A percentile compares a stretch with the other conserved stretches of the same genome.
Evolutionary conservation across 2,113 vertebrate genomes (phyloP).

Genomic region (Albula glossodonta): DNA sequence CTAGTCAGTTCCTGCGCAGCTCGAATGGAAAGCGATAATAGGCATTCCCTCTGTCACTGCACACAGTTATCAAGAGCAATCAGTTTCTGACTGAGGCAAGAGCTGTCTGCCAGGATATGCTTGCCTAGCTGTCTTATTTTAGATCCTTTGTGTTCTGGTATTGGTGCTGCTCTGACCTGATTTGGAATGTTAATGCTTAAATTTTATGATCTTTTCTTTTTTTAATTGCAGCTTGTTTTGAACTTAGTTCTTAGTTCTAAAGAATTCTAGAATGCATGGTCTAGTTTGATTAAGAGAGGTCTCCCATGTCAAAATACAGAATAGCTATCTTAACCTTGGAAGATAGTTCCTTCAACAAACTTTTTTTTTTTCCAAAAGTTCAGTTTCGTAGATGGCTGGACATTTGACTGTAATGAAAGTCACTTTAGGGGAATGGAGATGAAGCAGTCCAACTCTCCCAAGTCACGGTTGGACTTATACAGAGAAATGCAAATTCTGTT

Average conservation of each 20-base stretch:
- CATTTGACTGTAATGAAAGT: no score
- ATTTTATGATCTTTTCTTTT: no score
- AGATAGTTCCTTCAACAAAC: no score
- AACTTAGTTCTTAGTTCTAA: no score
- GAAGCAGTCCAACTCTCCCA: not conserved
- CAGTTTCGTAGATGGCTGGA: no score
- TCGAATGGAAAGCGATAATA: not conserved
- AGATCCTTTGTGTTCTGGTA: not conserved
- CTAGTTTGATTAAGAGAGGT: no score
- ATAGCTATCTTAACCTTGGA: no score
- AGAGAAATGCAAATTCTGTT: not conserved
- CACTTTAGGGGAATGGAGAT: not conserved
- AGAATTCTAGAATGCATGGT: no score
- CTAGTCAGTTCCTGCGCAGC: not conserved
- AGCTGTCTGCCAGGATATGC: no score
- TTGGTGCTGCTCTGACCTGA: not conserved
- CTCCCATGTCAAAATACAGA: no score
- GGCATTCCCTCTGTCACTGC: not conserved
- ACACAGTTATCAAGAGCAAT: not conserved
- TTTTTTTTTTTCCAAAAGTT: no score
- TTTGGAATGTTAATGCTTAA: not conserved
- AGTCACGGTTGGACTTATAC: not conserved
- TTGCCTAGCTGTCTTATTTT: not conserved
- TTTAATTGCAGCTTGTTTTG: no score
- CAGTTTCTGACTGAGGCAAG: not conserved